Evolutionary conservation across 2,797 vertebrate genomes (phyloP).

Genomic region (Acipenser oxyrinchus): DNA sequence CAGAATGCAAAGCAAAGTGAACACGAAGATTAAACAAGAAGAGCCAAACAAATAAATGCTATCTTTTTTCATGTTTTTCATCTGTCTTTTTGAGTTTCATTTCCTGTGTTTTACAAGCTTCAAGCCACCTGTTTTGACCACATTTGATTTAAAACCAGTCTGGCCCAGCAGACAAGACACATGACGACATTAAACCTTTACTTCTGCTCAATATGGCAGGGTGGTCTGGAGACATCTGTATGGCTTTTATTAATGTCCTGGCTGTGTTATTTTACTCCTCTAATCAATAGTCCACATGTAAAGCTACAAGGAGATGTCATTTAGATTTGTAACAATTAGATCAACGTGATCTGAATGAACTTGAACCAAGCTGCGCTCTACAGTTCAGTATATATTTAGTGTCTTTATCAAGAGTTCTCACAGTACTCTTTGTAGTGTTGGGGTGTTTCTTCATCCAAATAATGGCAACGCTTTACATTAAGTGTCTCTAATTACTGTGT

Average conservation of each 20-base stretch:
- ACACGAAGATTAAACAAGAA: background rate
- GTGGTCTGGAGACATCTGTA: conserved; percentile 13
- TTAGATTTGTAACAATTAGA: conserved; percentile 36
- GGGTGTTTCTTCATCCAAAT: too few relatives aligned
- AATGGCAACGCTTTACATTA: too few relatives aligned
- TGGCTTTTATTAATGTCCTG: conserved; percentile 26
- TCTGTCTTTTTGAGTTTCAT: conserved; percentile 28
- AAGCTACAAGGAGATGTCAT: conserved; percentile 5
- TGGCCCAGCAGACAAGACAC: conserved; percentile 19
- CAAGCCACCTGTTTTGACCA: conserved; percentile 16
- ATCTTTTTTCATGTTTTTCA: background rate
- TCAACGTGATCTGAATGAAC: too few relatives aligned
- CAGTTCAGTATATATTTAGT: too few relatives aligned
- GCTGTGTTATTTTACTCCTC: conserved; percentile 16
- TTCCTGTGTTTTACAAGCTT: conserved; percentile 28
- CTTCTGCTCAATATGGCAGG: conserved; percentile 4
- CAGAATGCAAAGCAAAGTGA: background rate
- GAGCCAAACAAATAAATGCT: background rate
- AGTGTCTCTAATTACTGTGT: too few relatives aligned
- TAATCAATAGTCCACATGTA: conserved; percentile 11
- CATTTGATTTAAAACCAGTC: conserved; percentile 26
- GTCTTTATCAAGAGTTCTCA: too few relatives aligned
- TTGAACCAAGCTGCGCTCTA: too few relatives aligned
- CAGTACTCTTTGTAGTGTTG: too few relatives aligned
- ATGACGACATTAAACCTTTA: conserved; percentile 19